A percentile compares a stretch with the other conserved stretches of the same genome.
phyloP scores from a whole-genome alignment of 2,888 invertebrate species.

The Hylaea fasciaria region DNA sequence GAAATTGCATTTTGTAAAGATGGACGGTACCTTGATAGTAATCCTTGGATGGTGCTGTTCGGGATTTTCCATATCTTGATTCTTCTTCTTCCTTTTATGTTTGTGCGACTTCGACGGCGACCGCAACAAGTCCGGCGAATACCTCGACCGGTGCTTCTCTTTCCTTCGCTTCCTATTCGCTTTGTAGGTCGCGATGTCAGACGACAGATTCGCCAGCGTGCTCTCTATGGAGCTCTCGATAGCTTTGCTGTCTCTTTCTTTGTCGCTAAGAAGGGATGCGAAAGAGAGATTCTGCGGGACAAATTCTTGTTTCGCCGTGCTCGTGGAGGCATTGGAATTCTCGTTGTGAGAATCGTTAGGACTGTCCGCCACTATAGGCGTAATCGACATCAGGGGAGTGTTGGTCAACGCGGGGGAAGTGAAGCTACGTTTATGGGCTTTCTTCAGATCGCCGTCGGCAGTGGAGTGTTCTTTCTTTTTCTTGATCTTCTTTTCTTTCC shows the following conservation, averaged over 20 bases:
- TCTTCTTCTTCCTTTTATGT: slow-evolving; percentile 92
- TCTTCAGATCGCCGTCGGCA: slow-evolving; percentile 65
- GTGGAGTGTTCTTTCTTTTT: slow-evolving; percentile 66
- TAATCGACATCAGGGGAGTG: slow-evolving; percentile 82
- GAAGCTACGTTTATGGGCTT: slow-evolving; percentile 76
- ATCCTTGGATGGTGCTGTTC: slow-evolving; percentile 88
- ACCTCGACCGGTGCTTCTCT: slow-evolving; percentile 91
- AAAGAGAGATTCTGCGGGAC: slow-evolving; percentile 76
- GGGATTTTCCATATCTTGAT: slow-evolving; percentile 86
- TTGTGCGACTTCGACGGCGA: slow-evolving; percentile 90
- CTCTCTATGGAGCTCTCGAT: slow-evolving; percentile 79
- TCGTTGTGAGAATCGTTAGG: slow-evolving; percentile 82
- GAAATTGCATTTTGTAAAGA: too few relatives aligned
- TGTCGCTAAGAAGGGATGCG: slow-evolving; percentile 77
- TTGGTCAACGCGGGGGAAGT: slow-evolving; percentile 80
- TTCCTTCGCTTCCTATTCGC: slow-evolving; percentile 88
- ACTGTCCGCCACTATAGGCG: slow-evolving; percentile 80
- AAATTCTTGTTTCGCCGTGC: slow-evolving; percentile 62
- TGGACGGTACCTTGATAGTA: slow-evolving; percentile 88
- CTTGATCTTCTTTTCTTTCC: slow-evolving; percentile 76
- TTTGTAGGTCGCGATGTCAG: slow-evolving; percentile 82
- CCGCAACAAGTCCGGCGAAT: slow-evolving; percentile 88
- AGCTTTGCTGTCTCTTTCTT: slow-evolving; percentile 75
- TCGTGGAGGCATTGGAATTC: slow-evolving; percentile 76
- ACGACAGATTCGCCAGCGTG: slow-evolving; percentile 77